Conservation (phyloP, 2,113 vertebrate genomes). For the Nibea albiflora region DNA sequence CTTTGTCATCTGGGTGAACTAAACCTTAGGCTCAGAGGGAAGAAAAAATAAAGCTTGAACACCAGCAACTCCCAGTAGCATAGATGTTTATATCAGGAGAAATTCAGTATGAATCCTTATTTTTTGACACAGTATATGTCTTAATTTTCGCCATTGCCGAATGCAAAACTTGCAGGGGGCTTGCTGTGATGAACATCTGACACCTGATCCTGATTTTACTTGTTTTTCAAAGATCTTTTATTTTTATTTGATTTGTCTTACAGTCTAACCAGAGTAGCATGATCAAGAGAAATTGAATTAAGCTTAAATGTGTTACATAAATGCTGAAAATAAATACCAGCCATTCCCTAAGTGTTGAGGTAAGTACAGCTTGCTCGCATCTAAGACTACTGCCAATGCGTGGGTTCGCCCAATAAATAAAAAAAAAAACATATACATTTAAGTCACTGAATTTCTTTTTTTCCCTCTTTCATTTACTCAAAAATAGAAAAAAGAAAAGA, state of each 20-base stretch:
- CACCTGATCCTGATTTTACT: neutral
- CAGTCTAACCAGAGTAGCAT: neutral
- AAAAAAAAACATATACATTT: constrained; percentile 17
- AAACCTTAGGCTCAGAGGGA: neutral
- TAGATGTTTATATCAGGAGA: neutral
- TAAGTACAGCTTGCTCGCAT: neutral
- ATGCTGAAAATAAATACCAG: neutral
- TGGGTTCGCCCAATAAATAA: constrained; percentile 29
- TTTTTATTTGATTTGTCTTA: neutral
- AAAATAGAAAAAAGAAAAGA: constrained; percentile 43
- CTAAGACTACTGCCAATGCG: constrained; percentile 6
- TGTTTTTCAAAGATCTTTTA: neutral
- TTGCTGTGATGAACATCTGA: neutral
- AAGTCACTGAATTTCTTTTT: constrained; percentile 8
- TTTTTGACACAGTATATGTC: neutral
- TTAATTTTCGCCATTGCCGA: neutral
- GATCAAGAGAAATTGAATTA: neutral
- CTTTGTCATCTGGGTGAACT: neutral
- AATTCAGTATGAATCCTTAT: too few species aligned
- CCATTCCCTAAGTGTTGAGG: neutral
- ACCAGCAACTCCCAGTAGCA: neutral
- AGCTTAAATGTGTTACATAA: neutral
- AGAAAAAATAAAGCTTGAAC: neutral
- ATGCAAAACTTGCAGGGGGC: neutral
- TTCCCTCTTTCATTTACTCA: constrained; percentile 3